A percentile compares a stretch with the other conserved stretches of the same genome.
Conservation (phyloP, 2,797 vertebrate genomes). For the Xiphorhynchus erythropygius region DNA sequence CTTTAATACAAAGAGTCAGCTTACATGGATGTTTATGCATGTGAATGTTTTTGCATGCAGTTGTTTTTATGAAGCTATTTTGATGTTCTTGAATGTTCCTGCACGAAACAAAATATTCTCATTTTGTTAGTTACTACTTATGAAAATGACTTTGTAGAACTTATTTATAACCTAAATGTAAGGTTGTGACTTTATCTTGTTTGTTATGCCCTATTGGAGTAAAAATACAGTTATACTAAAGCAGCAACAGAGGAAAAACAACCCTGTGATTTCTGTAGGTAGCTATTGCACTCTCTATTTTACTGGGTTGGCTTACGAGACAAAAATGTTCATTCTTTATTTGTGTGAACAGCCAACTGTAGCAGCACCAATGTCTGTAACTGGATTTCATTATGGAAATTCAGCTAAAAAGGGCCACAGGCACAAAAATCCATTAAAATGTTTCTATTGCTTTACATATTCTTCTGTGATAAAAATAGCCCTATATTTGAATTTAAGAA, state of each 20-base stretch:
- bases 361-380: slow-evolving; percentile 72
- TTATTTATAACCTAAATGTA: slow-evolving; percentile 15
- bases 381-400: slow-evolving; percentile 83
- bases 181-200: neutral
- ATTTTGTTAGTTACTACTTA: slow-evolving; percentile 35
- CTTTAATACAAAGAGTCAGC: neutral
- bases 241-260: neutral
- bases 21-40: neutral
- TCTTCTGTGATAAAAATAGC: slow-evolving; percentile 80
- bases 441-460: slow-evolving; percentile 80
- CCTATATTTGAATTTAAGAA: slow-evolving; percentile 80
- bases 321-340: slow-evolving; percentile 53
- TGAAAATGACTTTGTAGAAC: neutral
- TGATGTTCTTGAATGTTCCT: neutral
- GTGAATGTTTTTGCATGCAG: neutral
- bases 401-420: slow-evolving; percentile 71
- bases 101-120: slow-evolving; percentile 18
- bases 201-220: neutral
- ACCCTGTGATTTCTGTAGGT: neutral
- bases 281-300: slow-evolving; percentile 18
- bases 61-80: slow-evolving; percentile 19
- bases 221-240: slow-evolving; percentile 1
- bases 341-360: slow-evolving; percentile 69
- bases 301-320: slow-evolving; percentile 34
- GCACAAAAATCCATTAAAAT: slow-evolving; percentile 81